A percentile compares a stretch with the other conserved stretches of the same genome.
Evolutionary conservation across 1,140 invertebrate species (phyloP).

Genomic region (Anadara kagoshimensis): DNA sequence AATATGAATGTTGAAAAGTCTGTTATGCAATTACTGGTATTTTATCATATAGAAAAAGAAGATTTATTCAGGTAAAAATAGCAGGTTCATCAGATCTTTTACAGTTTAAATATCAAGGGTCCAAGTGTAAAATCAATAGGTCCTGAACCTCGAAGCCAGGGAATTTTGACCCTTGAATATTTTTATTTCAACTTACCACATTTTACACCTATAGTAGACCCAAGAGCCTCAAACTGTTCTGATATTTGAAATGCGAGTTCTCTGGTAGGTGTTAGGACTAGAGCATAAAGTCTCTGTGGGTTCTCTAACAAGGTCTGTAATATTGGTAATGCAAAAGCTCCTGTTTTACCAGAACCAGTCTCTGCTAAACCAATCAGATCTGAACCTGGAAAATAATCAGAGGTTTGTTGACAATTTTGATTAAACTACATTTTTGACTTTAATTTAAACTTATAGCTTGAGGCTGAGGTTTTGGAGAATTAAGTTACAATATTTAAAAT

Average conservation of each 20-base stretch:
- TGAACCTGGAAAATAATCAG: conserved; percentile 78
- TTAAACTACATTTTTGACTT: background rate
- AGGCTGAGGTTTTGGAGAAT: background rate
- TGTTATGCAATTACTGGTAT: no score
- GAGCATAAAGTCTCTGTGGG: conserved; percentile 94
- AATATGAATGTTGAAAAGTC: no score
- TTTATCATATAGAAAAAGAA: no score
- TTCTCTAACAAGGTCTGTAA: conserved; percentile 91
- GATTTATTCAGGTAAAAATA: no score
- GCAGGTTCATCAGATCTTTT: no score
- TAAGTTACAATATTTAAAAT: background rate
- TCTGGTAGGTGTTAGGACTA: conserved; percentile 96
- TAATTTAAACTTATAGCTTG: background rate
- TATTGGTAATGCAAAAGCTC: conserved; percentile 97
- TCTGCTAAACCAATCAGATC: conserved; percentile 98
- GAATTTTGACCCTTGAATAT: no score
- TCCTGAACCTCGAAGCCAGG: no score
- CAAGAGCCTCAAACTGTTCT: conserved; percentile 90
- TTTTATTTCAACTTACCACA: conserved; percentile 80
- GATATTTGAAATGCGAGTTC: conserved; percentile 98
- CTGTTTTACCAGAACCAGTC: conserved; percentile 99
- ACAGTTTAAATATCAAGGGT: no score
- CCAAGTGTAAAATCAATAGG: no score
- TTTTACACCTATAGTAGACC: conserved; percentile 90
- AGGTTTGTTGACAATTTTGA: background rate